Percentiles rank a stretch among this genome's conserved stretches.
Conservation (phyloP, 1,140 invertebrate genomes). For the Nasonia longicornis region DNA sequence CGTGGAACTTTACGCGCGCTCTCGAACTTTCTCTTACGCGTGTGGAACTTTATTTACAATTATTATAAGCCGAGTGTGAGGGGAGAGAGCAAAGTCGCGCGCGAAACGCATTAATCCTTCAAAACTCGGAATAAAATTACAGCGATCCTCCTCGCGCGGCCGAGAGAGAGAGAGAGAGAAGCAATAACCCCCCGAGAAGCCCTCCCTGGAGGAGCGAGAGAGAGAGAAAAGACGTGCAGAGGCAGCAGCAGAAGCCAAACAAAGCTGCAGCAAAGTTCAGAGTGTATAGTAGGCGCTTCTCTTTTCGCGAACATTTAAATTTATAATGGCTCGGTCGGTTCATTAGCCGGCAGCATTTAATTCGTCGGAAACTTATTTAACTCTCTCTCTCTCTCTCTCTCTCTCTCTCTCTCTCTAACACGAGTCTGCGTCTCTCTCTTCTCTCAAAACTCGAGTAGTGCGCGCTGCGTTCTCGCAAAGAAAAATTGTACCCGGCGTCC, state of each 20-base stretch:
- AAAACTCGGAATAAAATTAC: background rate
- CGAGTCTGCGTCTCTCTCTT: background rate
- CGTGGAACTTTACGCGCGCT: too few species aligned
- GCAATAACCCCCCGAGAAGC: too few species aligned
- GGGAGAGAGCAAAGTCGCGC: too few species aligned
- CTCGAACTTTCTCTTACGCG: too few species aligned
- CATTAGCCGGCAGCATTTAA: conserved; percentile 41
- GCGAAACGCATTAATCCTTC: background rate
- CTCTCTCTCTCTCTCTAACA: background rate
- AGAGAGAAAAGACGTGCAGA: background rate
- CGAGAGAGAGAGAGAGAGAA: background rate
- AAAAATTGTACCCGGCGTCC: conserved; percentile 23
- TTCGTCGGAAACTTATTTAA: conserved; percentile 43
- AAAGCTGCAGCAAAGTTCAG: conserved; percentile 24
- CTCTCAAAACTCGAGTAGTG: conserved; percentile 3
- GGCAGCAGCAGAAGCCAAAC: conserved; percentile 13
- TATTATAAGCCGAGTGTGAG: too few species aligned
- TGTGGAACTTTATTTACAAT: too few species aligned
- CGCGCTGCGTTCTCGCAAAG: background rate
- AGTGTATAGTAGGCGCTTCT: background rate
- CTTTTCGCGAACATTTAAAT: conserved; percentile 40
- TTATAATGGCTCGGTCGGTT: conserved; percentile 38
- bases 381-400: background rate
- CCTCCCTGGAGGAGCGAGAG: background rate
- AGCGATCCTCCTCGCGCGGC: background rate